Evolutionary conservation across 2,113 vertebrate species (phyloP), one percentile per base, ranked within the genome.

Genomic region (Geococcyx californianus): DNA sequence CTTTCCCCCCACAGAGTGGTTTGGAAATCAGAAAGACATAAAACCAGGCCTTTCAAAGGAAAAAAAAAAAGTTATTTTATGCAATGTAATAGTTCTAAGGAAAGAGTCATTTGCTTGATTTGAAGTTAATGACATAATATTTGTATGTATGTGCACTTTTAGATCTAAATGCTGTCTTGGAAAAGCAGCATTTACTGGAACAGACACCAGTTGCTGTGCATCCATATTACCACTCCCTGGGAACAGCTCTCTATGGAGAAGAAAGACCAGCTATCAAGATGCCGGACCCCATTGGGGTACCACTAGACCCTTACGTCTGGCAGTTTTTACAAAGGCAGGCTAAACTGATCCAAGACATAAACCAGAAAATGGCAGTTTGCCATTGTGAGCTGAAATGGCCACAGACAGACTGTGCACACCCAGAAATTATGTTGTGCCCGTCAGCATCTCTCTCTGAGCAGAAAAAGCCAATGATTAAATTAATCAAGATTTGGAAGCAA

Each of bases 171-270:
- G 15, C 7, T 1, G 94, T 98, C 82, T 81, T 98, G 59, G n/a
- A 56, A 11, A 98, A 95, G 87, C 88, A 97, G 12, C 98, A 98
- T 92, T 31, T 52, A 5, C 96, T 99, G 81, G 82, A 95, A 31
- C 67, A 97, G 52, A 95, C 95, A 3, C 89, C 84, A 0, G 83
- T 99, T 62, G 98, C 90, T 49, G 98, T 99, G 91, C 97, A 98
- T 92, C 98, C 98, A 0, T 99, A 98, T 94, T 99, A 98, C 47
- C 44, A 95, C 34, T 98, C 98, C 23, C 91, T 99, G 97, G 98
- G 97, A 72, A 96, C 95, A 28, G 98, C 98, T 45, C 97, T 99
- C 23, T 99, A 99, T 34, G 99, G 99, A 21, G 88, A 98, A 90
- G 96, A 98, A 47, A 98, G 98, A 81, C 98, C 98, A 54, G 5